Conservation (phyloP, 2,113 vertebrate genomes). For the Spilogale gracilis region DNA sequence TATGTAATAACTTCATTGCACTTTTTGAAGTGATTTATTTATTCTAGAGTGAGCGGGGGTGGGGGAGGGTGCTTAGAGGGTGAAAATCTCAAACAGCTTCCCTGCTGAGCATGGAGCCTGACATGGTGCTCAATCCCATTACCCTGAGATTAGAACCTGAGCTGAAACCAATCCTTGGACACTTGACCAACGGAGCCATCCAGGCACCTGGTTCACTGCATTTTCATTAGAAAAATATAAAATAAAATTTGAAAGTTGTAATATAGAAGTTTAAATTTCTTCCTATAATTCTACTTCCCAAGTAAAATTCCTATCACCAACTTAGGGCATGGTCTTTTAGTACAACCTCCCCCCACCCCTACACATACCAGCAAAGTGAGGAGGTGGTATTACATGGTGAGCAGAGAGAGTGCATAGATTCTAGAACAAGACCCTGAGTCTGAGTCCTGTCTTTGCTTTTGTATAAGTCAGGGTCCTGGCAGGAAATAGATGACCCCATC, state of each 20-base stretch:
- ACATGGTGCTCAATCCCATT: not conserved
- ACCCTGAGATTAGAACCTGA: not conserved
- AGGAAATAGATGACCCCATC: not conserved
- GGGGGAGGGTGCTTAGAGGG: not conserved
- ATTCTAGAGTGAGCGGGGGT: not conserved
- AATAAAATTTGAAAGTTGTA: not conserved
- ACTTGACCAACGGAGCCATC: not conserved
- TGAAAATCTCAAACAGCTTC: not conserved
- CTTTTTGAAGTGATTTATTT: not conserved
- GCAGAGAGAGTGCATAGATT: not conserved
- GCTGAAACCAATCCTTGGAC: not conserved
- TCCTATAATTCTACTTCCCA: not conserved
- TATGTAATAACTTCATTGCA: not conserved
- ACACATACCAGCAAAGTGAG: too few relatives aligned
- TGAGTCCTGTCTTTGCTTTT: not conserved
- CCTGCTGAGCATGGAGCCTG: not conserved
- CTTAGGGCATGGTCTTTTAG: not conserved
- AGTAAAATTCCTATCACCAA: not conserved
- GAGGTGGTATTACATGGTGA: not conserved
- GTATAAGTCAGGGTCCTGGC: not conserved
- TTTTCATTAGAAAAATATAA: slow-evolving; percentile 30
- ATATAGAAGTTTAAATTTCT: not conserved
- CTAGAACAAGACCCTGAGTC: not conserved
- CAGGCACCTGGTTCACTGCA: not conserved
- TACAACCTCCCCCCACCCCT: not conserved